Evolutionary conservation across 2,888 invertebrate genomes (phyloP), one percentile per base, ranked within the genome.

Genomic region (Nebria salina): DNA sequence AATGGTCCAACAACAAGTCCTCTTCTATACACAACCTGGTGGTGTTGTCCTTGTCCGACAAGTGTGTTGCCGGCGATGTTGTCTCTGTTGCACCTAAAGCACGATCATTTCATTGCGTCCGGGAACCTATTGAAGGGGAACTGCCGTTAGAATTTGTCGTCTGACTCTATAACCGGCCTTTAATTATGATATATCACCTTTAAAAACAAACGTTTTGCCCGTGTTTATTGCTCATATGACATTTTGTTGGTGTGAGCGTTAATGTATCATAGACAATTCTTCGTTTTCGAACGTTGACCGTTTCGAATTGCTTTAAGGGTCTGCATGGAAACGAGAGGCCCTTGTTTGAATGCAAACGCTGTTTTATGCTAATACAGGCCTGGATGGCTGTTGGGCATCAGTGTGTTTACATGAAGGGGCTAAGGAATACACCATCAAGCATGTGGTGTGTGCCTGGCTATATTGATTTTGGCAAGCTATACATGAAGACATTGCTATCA

Each of bases 161-260:
- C 41, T 66, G 25, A 41, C 65, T 25, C 65, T 41, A 65, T 65
- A 76, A 68, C 68, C 34, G n/a, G 15, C 20, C 79, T 79, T 79
- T 79, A 79, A 79, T 79, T 79, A 79, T 79, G 68, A 74, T 68
- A 75, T 75, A 79, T 79, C 73, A 43, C 68, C 79, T 79, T 79
- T 79, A 79, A 75, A 68, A 20, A 54, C 54, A 34, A 34, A 34
- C 54, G 54, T 54, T 54, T 54, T 54, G 54, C 54, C 8, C 54
- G 13, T n/a, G 15, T 65, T 65, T 65, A 65, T 65, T 15, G 65
- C 15, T 65, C 65, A 65, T n/a, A 65, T 65, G 15, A 65, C 15
- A 6, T 65, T 65, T 65, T 34, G 34, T 34, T 34, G 34, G 34
- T 34, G 2, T 34, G 5, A 4, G 34, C 1, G 34, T 34, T 34